Evolutionary conservation across 2,888 invertebrate genomes (phyloP), one percentile per base, ranked within the genome.

Genomic region (Empis stercorea): DNA sequence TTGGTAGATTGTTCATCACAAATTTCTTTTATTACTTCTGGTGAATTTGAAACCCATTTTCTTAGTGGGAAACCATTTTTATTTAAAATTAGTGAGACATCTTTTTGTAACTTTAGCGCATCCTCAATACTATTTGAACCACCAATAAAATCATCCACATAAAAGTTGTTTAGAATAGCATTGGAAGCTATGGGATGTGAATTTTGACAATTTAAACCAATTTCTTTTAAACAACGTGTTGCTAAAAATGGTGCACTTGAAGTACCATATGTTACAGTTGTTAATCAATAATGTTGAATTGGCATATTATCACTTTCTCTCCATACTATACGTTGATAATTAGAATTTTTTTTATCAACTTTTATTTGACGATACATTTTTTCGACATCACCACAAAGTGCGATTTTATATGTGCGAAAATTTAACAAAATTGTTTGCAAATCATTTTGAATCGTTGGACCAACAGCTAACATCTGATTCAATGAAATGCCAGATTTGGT

Each of bases 271-370:
- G 52, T 49, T 10, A 56, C 46, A 17, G 52, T 52, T 10, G 10
- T 46, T 10, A 55, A 30, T 6, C 43, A 30, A 17, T 46, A 55
- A 10, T 48, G 42, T 16, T 40, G 10, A 2, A 54, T 17, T 9
- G 47, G 46, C 13, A n/a, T n/a, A n/a, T 13, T 13, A n/a, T 13
- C n/a, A 34, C 9, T 34, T 13, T 34, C 13, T 30, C 54, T 32
- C 55, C 55, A 56, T 1, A 57, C 17, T 13, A 54, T 56, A 15
- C 55, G 30, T 10, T 56, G 54, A 23, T 47, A 54, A 15, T 55
- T 9, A 7, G 7, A 7, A 27, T 27, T 7, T 7, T 27, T 27
- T 27, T 27, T 27, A 27, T 13, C 46, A 10, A 10, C 46, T 45
- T 9, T 42, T 32, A 38, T 46, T 30, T 48, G 48, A 9, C 42